Evolutionary conservation across 1,140 invertebrate genomes (phyloP).

Genomic region (Periplaneta americana): DNA sequence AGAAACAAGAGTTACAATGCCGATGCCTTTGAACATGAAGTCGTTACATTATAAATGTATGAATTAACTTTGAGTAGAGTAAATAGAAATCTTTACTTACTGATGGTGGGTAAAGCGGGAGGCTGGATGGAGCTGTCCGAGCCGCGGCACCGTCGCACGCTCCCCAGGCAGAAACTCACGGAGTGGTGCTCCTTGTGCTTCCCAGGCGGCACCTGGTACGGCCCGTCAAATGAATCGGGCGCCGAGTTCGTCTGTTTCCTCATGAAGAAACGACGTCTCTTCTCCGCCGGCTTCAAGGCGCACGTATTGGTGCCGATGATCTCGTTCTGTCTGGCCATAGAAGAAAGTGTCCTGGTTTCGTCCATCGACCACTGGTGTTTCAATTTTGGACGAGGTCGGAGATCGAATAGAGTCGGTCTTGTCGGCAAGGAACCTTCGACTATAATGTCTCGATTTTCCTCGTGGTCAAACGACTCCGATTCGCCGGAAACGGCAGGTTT

Average conservation of each 20-base stretch:
- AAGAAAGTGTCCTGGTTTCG: constrained; percentile 7
- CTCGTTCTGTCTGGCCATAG: background rate
- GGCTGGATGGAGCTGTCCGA: constrained; percentile 19
- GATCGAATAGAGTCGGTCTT: constrained; percentile 3
- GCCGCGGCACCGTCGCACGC: constrained; percentile 15
- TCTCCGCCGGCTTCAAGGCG: constrained; percentile 27
- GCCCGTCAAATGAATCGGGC: constrained; percentile 38
- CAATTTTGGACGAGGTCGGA: constrained; percentile 15
- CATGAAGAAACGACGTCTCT: constrained; percentile 33
- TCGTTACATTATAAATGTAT: background rate
- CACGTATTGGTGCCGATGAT: background rate
- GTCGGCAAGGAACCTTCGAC: constrained; percentile 5
- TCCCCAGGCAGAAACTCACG: constrained; percentile 21
- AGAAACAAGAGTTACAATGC: too few relatives aligned
- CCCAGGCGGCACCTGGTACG: constrained; percentile 2
- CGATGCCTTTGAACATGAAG: too few relatives aligned
- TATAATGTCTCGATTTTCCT: constrained; percentile 17
- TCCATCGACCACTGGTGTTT: constrained; percentile 22
- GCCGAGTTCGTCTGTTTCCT: constrained; percentile 42
- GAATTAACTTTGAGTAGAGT: background rate
- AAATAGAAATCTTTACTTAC: constrained; percentile 11
- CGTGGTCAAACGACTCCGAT: constrained; percentile 12
- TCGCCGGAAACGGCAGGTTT: background rate
- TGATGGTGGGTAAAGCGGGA: constrained; percentile 14
- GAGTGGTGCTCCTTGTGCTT: constrained; percentile 21